A percentile compares a stretch with the other conserved stretches of the same genome.
Conservation (phyloP, 2,888 invertebrate genomes). For the Ditula angustiorana region DNA sequence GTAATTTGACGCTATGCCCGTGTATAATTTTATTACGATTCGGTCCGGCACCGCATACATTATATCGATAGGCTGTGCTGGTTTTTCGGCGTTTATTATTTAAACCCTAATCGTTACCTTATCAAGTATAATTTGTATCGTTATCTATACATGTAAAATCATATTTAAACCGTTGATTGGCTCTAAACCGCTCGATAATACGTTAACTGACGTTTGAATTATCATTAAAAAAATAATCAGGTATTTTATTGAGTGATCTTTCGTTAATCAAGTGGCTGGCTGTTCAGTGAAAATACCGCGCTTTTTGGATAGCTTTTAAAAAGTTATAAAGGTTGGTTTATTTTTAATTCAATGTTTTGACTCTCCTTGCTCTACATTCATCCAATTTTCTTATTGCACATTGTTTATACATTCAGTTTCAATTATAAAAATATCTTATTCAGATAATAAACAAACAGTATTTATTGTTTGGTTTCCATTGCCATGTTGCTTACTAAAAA, state of each 20-base stretch:
- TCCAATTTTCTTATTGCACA: neutral
- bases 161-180: constrained; percentile 81
- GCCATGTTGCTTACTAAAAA: too few species aligned
- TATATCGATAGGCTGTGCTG: constrained; percentile 45
- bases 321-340: constrained; percentile 28
- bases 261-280: constrained; percentile 28
- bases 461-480: too few species aligned
- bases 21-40: constrained; percentile 85
- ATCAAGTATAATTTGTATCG: constrained; percentile 74
- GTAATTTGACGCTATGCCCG: constrained; percentile 83
- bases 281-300: constrained; percentile 32
- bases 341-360: neutral
- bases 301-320: constrained; percentile 24
- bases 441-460: too few species aligned
- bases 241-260: constrained; percentile 37
- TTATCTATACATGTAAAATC: constrained; percentile 77
- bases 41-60: constrained; percentile 74
- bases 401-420: too few species aligned
- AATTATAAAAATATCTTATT: too few species aligned
- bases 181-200: constrained; percentile 75
- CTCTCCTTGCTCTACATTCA: neutral
- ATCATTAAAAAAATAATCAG: constrained; percentile 31
- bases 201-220: constrained; percentile 48
- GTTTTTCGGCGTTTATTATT: constrained; percentile 51
- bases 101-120: constrained; percentile 68